Evolutionary conservation across 2,113 vertebrate species (phyloP), one percentile per base, ranked within the genome.

Genomic region (Plecturocebus donacophilus): DNA sequence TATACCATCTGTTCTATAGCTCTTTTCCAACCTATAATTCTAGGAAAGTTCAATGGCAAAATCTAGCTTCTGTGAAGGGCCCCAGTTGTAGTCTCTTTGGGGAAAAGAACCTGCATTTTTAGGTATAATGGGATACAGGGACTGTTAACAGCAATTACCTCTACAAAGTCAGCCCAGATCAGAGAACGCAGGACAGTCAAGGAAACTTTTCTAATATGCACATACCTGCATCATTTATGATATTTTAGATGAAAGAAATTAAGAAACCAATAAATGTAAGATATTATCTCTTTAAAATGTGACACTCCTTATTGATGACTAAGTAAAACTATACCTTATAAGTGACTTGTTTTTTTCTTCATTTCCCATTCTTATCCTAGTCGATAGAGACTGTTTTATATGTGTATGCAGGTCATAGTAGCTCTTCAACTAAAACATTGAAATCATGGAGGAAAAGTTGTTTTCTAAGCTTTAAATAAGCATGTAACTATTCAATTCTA

Each of bases 391-490:
- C 85, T 58, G 20, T 20, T 23, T 75, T 77, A 71, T 25, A 82
- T 64, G 32, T 14, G 23, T 32, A 19, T 49, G 23, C 4, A 38
- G 56, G 20, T 56, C 42, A 58, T 27, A 52, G 58, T 20, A 12
- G 13, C 21, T 32, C 30, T 64, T 77, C 23, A 12, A 38, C 66
- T 42, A 21, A 80, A 94, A 75, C 71, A 77, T 7, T 66, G 38
- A 81, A 58, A 40, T 47, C 71, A 85, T 75, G 38, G 56, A 81
- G 8, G 35, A 25, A 81, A 82, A 56, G n/a, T 54, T 71, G 3
- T 54, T 94, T 96, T 92, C 75, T n/a, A 66, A 83, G 47, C 8
- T 86, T 76, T 47, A 91, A 81, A 81, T 54, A 76, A 94, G 10
- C 12, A 42, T 20, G 64, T 38, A 54, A 73, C 20, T 58, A 54